phyloP scores from a whole-genome alignment of 2,888 invertebrate genomes.

The Halictus ligatus region DNA sequence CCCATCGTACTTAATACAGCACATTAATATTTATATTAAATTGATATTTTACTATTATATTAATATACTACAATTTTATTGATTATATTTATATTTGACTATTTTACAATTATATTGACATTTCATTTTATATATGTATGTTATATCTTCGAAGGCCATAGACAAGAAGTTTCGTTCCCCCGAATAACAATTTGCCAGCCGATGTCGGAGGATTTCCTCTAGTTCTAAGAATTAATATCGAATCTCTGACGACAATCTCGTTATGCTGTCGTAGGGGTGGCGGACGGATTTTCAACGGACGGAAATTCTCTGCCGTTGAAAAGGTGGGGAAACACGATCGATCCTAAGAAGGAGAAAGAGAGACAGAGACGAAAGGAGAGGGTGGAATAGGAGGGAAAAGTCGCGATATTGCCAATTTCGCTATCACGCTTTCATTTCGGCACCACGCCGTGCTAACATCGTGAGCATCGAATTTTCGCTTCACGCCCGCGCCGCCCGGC shows the following conservation, averaged over 20 bases:
- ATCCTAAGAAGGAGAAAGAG: slow-evolving; percentile 46
- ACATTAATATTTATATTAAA: background rate
- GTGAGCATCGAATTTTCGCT: slow-evolving; percentile 66
- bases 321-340: slow-evolving; percentile 39
- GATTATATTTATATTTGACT: too few relatives aligned
- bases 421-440: slow-evolving; percentile 79
- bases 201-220: slow-evolving; percentile 5
- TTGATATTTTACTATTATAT: background rate
- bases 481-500: slow-evolving; percentile 28
- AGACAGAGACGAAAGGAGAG: slow-evolving; percentile 20
- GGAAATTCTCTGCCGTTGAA: slow-evolving; percentile 39
- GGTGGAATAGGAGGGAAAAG: slow-evolving; percentile 54
- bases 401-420: slow-evolving; percentile 81
- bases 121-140: too few relatives aligned
- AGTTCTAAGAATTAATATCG: slow-evolving; percentile 37
- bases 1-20: background rate
- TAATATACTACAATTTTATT: too few relatives aligned
- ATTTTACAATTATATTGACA: too few relatives aligned
- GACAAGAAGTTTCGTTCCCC: background rate
- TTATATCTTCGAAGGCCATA: background rate
- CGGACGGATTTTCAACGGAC: slow-evolving; percentile 26
- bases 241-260: slow-evolving; percentile 40
- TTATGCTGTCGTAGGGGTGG: slow-evolving; percentile 25
- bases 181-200: slow-evolving; percentile 3
- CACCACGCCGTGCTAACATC: slow-evolving; percentile 62